phyloP scores from a whole-genome alignment of 92 coral and sea anemone genomes.

The Galaxea fascicularis region DNA sequence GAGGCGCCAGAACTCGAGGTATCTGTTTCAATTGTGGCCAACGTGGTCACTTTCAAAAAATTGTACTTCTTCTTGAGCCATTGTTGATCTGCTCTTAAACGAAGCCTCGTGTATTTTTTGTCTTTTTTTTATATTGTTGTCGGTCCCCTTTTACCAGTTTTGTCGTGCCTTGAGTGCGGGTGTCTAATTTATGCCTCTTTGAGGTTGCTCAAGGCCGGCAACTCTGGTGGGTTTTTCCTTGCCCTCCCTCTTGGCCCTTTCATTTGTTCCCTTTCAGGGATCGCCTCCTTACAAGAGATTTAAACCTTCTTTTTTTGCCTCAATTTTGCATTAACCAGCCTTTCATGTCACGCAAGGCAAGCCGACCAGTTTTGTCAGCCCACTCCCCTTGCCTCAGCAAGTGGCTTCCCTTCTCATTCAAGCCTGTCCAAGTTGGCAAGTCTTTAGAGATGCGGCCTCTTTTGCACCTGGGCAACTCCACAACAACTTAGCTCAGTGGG shows the following conservation, averaged over 20 bases:
- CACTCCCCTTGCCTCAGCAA: conserved; percentile 6
- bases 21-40: conserved; percentile 15
- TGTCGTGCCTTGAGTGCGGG: conserved; percentile 18
- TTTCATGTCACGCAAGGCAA: background rate
- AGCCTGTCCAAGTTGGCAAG: conserved; percentile 46
- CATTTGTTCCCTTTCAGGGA: conserved; percentile 9
- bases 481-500: conserved; percentile 55
- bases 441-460: conserved; percentile 52
- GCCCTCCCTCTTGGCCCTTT: conserved; percentile 4
- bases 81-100: background rate
- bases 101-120: background rate
- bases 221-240: conserved; percentile 15
- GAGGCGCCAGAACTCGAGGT: background rate
- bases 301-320: conserved; percentile 5
- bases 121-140: background rate
- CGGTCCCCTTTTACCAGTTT: conserved; percentile 6
- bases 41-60: conserved; percentile 1
- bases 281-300: background rate
- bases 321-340: background rate
- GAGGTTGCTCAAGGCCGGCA: conserved; percentile 25
- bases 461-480: conserved; percentile 62
- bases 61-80: conserved; percentile 7
- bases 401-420: conserved; percentile 30
- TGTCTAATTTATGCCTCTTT: conserved; percentile 3
- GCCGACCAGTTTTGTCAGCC: conserved; percentile 22